Base-by-base conservation (phyloP, 2,888 invertebrate species). In the Barypeithes pellucidus region DNA sequence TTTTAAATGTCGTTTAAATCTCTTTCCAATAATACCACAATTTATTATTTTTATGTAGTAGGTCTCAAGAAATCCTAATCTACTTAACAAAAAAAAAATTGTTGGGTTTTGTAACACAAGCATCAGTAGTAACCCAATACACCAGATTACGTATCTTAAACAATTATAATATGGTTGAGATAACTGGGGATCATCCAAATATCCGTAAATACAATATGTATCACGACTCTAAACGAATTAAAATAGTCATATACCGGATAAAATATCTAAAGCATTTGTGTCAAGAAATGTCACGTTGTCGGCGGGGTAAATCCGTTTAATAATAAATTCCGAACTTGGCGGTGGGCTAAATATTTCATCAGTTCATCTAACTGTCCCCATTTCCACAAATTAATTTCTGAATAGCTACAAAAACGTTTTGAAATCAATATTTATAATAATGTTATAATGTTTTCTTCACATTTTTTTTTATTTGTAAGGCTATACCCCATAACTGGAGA, bases 241-340 rank as follows among this genome's bases (percentile, higher is more conserved):
- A 45, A 45, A 45, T 45, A 16, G 14, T 45, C 16, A 45, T 45
- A 16, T 45, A 16, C 14, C 14, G 16, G 8, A 16, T 45, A 45
- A n/a, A 45, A 45, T 45, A 14, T 16, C 18, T 8, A 20, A 18
- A 47, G 20, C 9, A 47, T 20, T 20, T 47, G 8, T 47, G 47
- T 47, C 47, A 47, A 47, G 20, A 47, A 47, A 20, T 12, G 20
- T 47, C 20, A n/a, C 47, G 47, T 47, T 8, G 20, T n/a, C 20
- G 20, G 9, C 20, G 20, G 9, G 47, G 47, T 20, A 20, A 20
- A 47, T 20, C 20, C 47, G 2, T 47, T 14, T 47, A 47, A 20
- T 47, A 47, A 18, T 20, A 47, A 47, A 47, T 47, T 47, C 47
- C 47, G n/a, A 47, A 47, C 11, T 47, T 47, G n/a, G 18, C n/a